Evolutionary conservation across 2,888 invertebrate species (phyloP), one percentile per base, ranked within the genome.

Genomic region (Aspidiotus destructor): DNA sequence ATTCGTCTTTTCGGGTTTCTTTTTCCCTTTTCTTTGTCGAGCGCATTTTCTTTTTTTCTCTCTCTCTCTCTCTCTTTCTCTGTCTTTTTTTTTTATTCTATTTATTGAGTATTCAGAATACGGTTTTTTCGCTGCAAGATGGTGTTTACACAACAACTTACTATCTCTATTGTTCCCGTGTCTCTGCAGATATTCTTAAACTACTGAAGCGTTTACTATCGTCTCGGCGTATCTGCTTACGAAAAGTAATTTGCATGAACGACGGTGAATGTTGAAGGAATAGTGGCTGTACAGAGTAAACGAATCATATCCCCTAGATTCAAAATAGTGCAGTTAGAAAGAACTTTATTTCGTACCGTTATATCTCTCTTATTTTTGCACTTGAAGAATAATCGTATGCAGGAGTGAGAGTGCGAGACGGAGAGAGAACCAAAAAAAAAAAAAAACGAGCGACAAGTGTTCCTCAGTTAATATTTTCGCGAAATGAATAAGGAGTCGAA

Each of bases 221-320:
- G 63, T 64, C 53, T 55, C 63, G 55, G 44, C 48, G 28, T 63
- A 15, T 54, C 41, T 55, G 42, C 55, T 54, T 54, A 64, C 63
- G 16, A 55, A 64, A 64, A 55, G 63, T 64, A 64, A 64, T 64
- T 64, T 64, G 55, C 63, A 54, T 55, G 63, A 64, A 64, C 41
- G 55, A 55, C 54, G 55, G 41, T 28, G 41, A 55, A 2, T 10
- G 55, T 17, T 16, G 16, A 41, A 28, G n/a, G 40, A 11, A 52
- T 17, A n/a, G 13, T 40, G 40, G 41, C 15, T 13, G 63, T 41
- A 13, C 55, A 64, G 52, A 41, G 55, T 64, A 64, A 64, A 64
- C 55, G 42, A 54, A 64, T 64, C 54, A 64, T 62, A 40, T 41
- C 54, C 53, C 52, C 52, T 40, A 40, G 28, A n/a, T 10, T 16